Percentiles rank a stretch among this genome's conserved stretches.
phyloP scores from a whole-genome alignment of 2,113 vertebrate genomes.

The Cyanoliseus patagonus region DNA sequence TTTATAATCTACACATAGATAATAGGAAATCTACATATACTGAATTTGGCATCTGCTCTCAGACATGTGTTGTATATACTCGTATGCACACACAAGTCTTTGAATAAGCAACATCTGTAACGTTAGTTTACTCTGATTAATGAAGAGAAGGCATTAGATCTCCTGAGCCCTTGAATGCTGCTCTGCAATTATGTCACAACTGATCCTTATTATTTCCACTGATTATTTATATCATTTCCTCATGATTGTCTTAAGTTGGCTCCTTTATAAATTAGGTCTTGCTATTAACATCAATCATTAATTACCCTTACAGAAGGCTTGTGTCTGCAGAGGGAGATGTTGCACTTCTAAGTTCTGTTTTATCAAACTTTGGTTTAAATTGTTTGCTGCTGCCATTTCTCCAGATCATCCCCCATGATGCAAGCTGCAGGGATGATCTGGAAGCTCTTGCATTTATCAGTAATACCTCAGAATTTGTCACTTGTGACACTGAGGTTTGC shows the following conservation, averaged over 20 bases:
- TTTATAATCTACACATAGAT: background rate
- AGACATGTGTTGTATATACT: background rate
- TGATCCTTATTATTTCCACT: background rate
- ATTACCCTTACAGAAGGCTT: background rate
- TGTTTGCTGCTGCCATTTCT: background rate
- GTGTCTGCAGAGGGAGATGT: background rate
- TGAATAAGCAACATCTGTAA: constrained; percentile 15
- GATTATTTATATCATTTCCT: constrained; percentile 29
- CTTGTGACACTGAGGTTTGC: background rate
- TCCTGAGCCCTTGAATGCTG: background rate
- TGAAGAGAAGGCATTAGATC: background rate
- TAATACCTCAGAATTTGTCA: background rate
- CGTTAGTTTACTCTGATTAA: constrained; percentile 12
- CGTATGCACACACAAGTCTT: background rate
- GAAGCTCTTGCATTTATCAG: background rate
- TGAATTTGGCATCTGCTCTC: background rate
- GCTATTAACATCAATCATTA: background rate
- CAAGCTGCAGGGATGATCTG: background rate
- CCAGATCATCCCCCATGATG: background rate
- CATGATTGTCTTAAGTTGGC: background rate
- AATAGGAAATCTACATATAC: background rate
- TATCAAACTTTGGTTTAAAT: background rate
- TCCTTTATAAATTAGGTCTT: constrained; percentile 12
- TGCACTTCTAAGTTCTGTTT: background rate
- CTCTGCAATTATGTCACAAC: background rate